Conservation (phyloP, 2,888 invertebrate genomes). For the Dicyrtoma fusca region DNA sequence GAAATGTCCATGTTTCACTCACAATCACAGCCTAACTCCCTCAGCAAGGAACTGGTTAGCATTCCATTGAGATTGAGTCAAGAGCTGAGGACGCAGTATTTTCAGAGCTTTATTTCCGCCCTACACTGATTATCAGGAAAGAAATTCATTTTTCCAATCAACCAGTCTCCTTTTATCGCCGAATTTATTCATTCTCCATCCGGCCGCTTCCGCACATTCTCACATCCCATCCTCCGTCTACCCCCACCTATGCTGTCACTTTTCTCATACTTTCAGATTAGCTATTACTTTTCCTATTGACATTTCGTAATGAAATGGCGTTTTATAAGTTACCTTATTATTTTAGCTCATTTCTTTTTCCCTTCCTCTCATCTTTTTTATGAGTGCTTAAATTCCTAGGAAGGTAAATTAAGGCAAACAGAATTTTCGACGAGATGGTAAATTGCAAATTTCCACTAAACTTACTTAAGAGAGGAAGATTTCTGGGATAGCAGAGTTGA, state of each 20-base stretch:
- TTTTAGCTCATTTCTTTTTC: neutral
- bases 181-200: no score
- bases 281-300: neutral
- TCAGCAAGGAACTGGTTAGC: conserved; percentile 7
- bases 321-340: no score
- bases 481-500: no score
- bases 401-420: neutral
- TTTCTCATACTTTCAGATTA: neutral
- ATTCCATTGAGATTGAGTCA: conserved; percentile 3
- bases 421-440: neutral
- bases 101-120: conserved; percentile 6
- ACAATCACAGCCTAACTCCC: no score
- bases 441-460: no score
- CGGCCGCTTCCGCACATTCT: neutral
- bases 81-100: neutral
- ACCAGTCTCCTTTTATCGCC: no score
- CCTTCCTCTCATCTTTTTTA: neutral
- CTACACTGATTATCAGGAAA: neutral
- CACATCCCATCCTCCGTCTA: no score
- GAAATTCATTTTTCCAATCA: neutral
- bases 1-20: no score
- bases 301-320: no score
- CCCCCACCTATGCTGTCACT: no score
- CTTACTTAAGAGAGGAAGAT: no score
- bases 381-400: neutral